Conservation (phyloP, 2,113 vertebrate genomes). For the Phoenicopterus ruber region DNA sequence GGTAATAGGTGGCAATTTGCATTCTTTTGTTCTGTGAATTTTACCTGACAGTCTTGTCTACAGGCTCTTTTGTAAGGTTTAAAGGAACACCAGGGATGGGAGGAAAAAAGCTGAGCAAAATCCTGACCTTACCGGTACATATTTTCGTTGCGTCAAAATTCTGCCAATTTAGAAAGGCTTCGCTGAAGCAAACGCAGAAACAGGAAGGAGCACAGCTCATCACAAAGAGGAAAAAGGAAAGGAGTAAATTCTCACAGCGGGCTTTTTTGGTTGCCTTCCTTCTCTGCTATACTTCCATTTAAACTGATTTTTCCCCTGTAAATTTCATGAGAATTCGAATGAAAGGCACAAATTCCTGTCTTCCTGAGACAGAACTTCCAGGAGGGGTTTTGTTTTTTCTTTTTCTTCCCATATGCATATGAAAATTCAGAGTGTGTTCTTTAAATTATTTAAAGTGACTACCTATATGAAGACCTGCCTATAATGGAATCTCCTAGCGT, state of each 20-base stretch:
- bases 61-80: conserved; percentile 59
- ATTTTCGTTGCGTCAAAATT: conserved; percentile 34
- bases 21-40: conserved; percentile 74
- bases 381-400: neutral
- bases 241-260: neutral
- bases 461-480: neutral
- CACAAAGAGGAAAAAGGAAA: neutral
- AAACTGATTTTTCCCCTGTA: neutral
- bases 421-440: neutral
- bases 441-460: neutral
- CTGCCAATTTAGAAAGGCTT: conserved; percentile 54
- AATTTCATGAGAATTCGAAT: neutral
- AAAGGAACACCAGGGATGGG: conserved; percentile 48
- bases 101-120: conserved; percentile 49
- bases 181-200: conserved; percentile 9
- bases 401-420: neutral
- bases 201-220: neutral
- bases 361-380: neutral
- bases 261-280: neutral
- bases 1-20: conserved; percentile 70
- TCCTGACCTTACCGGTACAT: conserved; percentile 32
- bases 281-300: neutral
- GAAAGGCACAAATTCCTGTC: neutral
- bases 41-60: conserved; percentile 66
- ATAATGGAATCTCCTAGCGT: neutral